phyloP scores from a whole-genome alignment of 2,797 vertebrate species.

The Megaceryle alcyon region DNA sequence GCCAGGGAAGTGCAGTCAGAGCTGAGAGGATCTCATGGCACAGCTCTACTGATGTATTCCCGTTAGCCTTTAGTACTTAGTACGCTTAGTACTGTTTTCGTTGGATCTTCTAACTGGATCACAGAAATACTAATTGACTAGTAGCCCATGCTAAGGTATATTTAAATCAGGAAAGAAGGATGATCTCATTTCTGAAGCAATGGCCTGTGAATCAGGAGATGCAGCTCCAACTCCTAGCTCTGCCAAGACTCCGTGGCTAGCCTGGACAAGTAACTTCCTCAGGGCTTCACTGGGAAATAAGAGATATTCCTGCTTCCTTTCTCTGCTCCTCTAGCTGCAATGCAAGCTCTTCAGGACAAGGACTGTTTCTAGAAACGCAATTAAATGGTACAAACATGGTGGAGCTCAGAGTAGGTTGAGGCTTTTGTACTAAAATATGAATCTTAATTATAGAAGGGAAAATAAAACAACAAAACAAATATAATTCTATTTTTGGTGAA shows the following conservation, averaged over 20 bases:
- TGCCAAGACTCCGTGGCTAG: constrained; percentile 31
- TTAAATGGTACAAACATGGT: background rate
- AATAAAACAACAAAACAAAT: background rate
- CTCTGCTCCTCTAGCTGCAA: background rate
- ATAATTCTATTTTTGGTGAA: background rate
- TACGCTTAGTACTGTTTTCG: background rate
- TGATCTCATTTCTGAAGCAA: constrained; percentile 52
- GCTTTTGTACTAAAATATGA: background rate
- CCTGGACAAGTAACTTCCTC: constrained; percentile 41
- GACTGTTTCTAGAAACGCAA: background rate
- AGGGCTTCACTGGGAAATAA: background rate
- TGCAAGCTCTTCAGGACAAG: constrained; percentile 8
- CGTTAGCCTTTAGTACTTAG: background rate
- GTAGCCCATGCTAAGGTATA: background rate
- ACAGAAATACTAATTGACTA: background rate
- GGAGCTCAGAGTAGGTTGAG: background rate
- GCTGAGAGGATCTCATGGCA: background rate
- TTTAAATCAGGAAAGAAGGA: constrained; percentile 8
- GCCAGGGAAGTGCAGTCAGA: background rate
- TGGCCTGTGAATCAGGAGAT: constrained; percentile 27
- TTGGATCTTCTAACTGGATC: background rate
- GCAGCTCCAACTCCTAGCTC: background rate
- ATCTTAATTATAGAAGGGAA: background rate
- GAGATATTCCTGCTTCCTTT: background rate
- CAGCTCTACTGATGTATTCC: background rate